A percentile compares a stretch with the other conserved stretches of the same genome.
These are phyloP conservation scores for Pseudobourletiella spinata DNA, from an alignment of 1,140 invertebrate genomes.

Conservation along the genomic window DNA sequence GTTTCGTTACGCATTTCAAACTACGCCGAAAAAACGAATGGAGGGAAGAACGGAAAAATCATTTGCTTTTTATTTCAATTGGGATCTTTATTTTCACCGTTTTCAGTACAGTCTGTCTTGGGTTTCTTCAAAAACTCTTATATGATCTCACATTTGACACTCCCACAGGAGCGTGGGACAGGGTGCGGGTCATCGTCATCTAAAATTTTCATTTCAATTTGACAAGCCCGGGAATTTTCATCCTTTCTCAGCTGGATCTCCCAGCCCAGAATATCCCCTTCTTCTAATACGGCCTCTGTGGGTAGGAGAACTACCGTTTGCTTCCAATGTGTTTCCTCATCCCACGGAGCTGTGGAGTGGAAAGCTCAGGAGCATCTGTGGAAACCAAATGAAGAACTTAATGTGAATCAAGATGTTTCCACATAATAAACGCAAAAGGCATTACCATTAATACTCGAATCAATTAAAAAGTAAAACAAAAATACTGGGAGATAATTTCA, in stretches of 20 bases:
- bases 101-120: background rate
- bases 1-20: too few species aligned
- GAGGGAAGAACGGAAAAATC: too few species aligned
- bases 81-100: too few species aligned
- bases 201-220: conserved; percentile 57
- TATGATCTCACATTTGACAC: conserved; percentile 67
- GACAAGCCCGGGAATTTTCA: conserved; percentile 50
- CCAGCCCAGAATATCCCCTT: conserved; percentile 57
- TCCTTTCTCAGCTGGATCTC: conserved; percentile 48
- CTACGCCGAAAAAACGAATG: too few species aligned
- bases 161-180: conserved; percentile 61
- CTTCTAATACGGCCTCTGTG: conserved; percentile 38
- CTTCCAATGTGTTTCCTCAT: conserved; percentile 88
- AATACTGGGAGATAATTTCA: too few species aligned
- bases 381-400: too few species aligned
- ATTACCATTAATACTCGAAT: too few species aligned
- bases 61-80: too few species aligned
- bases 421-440: too few species aligned
- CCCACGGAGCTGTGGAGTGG: conserved; percentile 65
- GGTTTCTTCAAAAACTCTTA: conserved; percentile 48
- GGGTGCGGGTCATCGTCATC: conserved; percentile 65
- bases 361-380: too few species aligned
- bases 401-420: too few species aligned
- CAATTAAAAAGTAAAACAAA: too few species aligned
- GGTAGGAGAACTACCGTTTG: conserved; percentile 69